Conservation (phyloP, 2,797 vertebrate genomes). For the Hippocampus kuda region DNA sequence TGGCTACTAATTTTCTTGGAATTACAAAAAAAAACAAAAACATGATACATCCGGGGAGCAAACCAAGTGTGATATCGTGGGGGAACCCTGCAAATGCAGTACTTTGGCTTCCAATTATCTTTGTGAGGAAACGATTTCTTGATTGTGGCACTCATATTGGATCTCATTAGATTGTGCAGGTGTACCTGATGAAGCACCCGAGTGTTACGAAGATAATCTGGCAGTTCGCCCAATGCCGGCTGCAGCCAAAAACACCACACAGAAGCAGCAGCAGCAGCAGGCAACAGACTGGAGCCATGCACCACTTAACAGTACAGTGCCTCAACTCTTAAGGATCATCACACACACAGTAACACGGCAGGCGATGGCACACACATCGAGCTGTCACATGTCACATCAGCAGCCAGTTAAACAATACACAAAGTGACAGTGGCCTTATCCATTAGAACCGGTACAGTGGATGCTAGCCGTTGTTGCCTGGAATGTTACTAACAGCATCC, state of each 20-base stretch:
- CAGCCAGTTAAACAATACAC: slow-evolving; percentile 25
- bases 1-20: neutral
- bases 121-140: neutral
- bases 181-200: neutral
- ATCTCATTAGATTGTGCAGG: neutral
- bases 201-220: slow-evolving; percentile 16
- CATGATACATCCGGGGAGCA: too few species aligned
- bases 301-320: slow-evolving; percentile 23
- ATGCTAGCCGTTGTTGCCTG: slow-evolving; percentile 8
- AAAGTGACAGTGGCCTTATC: slow-evolving; percentile 47
- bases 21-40: neutral
- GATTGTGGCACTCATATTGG: neutral
- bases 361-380: slow-evolving; percentile 14
- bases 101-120: neutral
- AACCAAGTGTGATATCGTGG: too few species aligned
- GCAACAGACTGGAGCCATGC: slow-evolving; percentile 56
- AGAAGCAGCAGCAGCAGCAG: slow-evolving; percentile 43
- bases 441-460: slow-evolving; percentile 10
- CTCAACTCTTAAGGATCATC: slow-evolving; percentile 19
- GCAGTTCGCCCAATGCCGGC: slow-evolving; percentile 22
- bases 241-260: slow-evolving; percentile 38
- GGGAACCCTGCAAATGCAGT: too few species aligned
- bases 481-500: slow-evolving; percentile 8
- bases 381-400: slow-evolving; percentile 23
- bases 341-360: slow-evolving; percentile 5